Conservation (phyloP, 2,888 invertebrate genomes). For the Crematogaster levior region DNA sequence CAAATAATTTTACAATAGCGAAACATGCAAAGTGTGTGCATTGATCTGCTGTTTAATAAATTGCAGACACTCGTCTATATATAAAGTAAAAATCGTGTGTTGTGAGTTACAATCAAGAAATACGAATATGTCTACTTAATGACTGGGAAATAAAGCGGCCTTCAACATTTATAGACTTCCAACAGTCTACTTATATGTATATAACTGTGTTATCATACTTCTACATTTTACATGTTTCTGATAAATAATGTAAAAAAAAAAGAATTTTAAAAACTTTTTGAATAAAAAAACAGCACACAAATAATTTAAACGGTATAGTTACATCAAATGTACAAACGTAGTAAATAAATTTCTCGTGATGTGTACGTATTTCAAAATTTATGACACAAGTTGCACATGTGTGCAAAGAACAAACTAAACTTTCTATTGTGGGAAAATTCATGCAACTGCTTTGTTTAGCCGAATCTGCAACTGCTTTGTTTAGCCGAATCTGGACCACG, state of each 20-base stretch:
- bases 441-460: slow-evolving; percentile 7
- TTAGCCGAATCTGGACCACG: not conserved
- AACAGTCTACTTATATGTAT: not conserved
- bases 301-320: not conserved
- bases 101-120: not conserved
- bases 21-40: not conserved
- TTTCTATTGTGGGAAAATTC: slow-evolving; percentile 38
- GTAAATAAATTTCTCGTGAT: not conserved
- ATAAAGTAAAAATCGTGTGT: not conserved
- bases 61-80: not conserved
- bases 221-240: not conserved
- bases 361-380: not conserved
- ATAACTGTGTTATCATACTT: not conserved
- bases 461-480: not conserved
- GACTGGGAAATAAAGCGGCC: not conserved
- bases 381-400: not conserved
- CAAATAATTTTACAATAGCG: not conserved
- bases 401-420: slow-evolving; percentile 3
- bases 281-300: not conserved
- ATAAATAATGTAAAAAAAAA: not conserved
- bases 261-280: not conserved
- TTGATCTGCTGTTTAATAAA: slow-evolving; percentile 2
- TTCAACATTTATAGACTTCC: not conserved
- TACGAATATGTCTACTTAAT: slow-evolving; percentile 4
- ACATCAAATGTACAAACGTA: not conserved